A percentile compares a stretch with the other conserved stretches of the same genome.
Evolutionary conservation across 2,113 vertebrate genomes (phyloP).

Genomic region (Monopterus albus): DNA sequence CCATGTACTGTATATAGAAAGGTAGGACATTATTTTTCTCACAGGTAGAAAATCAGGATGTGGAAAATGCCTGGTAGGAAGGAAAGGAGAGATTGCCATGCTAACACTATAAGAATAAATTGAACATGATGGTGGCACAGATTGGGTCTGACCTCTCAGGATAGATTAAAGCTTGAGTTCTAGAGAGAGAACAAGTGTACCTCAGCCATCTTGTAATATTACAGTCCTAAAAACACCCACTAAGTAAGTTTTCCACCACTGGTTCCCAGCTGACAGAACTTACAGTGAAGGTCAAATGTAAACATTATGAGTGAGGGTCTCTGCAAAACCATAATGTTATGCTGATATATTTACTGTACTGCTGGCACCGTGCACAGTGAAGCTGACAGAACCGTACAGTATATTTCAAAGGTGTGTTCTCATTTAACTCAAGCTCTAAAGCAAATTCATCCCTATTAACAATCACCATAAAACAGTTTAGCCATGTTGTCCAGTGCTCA

Average conservation of each 20-base stretch:
- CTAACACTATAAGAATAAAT: constrained; percentile 11
- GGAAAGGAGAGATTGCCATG: constrained; percentile 11
- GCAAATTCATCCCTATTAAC: constrained; percentile 1
- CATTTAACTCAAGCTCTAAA: no score
- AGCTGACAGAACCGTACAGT: background rate
- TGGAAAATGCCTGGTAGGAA: background rate
- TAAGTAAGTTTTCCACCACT: constrained; percentile 10
- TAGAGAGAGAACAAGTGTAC: background rate
- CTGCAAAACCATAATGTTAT: background rate
- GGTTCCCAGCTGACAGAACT: background rate
- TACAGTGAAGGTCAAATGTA: background rate
- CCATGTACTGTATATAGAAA: background rate
- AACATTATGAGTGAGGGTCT: constrained; percentile 30
- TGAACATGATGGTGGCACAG: constrained; percentile 29
- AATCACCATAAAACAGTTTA: constrained; percentile 22
- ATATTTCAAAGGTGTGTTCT: background rate
- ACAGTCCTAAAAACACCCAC: background rate
- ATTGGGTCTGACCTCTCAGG: constrained; percentile 29
- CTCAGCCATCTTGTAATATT: constrained; percentile 6
- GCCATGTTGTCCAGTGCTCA: background rate
- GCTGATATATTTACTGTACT: constrained; percentile 1
- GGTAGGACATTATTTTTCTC: background rate
- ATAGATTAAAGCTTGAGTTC: constrained; percentile 22
- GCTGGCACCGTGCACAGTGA: background rate
- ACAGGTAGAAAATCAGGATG: background rate